Evolutionary conservation across 2,113 vertebrate species (phyloP).

Genomic region (Podilymbus podiceps): DNA sequence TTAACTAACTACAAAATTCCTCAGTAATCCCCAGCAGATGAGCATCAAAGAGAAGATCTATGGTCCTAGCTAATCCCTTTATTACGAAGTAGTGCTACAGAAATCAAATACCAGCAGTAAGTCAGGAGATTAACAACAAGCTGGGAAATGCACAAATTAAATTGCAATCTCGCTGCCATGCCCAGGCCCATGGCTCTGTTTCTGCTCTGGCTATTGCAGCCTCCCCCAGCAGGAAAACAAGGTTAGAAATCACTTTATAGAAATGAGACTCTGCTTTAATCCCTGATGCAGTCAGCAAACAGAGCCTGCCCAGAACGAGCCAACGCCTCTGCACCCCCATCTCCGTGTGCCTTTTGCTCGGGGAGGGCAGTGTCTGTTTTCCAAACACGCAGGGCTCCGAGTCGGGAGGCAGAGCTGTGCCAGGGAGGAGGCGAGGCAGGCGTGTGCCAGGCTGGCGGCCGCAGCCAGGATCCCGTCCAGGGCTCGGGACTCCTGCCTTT

Average conservation of each 20-base stretch:
- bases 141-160: constrained; percentile 64
- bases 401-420: background rate
- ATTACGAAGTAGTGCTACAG: background rate
- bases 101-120: constrained; percentile 51
- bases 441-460: background rate
- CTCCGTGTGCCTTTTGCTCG: background rate
- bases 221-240: background rate
- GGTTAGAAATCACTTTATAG: constrained; percentile 21
- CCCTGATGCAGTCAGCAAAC: background rate
- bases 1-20: constrained; percentile 18
- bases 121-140: constrained; percentile 16
- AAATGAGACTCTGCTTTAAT: constrained; percentile 11
- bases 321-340: rapidly evolving
- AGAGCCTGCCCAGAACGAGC: background rate
- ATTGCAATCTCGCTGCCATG: constrained; percentile 21
- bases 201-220: background rate
- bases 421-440: background rate
- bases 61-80: constrained; percentile 46
- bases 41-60: constrained; percentile 30
- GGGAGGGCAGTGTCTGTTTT: background rate
- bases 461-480: rapidly evolving
- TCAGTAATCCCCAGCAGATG: constrained; percentile 53
- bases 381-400: background rate
- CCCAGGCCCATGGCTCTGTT: background rate
- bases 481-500: background rate